Evolutionary conservation across 2,113 vertebrate genomes (phyloP).

Genomic region (Hydrochoerus hydrochaeris): DNA sequence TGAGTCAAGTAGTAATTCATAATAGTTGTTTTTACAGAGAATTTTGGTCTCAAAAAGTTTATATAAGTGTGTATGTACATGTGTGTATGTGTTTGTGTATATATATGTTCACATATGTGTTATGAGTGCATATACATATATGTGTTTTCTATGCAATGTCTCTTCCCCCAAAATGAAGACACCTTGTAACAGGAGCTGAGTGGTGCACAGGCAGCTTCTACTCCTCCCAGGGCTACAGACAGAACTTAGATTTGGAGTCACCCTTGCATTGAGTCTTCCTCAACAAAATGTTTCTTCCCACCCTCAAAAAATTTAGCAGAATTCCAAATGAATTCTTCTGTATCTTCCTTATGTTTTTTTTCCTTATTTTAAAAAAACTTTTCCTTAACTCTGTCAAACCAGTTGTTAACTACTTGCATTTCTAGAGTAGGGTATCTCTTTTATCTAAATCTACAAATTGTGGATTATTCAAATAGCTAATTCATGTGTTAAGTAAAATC

Average conservation of each 20-base stretch:
- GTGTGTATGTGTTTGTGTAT: not conserved
- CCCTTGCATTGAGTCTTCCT: not conserved
- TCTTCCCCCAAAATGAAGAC: not conserved
- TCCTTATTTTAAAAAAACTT: not conserved
- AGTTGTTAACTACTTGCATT: not conserved
- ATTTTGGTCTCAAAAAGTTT: not conserved
- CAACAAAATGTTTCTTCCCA: not conserved
- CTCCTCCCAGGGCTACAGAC: too few relatives aligned
- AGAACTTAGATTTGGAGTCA: not conserved
- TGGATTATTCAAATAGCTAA: not conserved
- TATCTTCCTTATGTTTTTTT: not conserved
- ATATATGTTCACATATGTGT: not conserved
- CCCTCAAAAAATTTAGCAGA: not conserved
- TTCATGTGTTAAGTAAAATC: not conserved
- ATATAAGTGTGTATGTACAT: not conserved
- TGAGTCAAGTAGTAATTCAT: not conserved
- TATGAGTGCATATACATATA: not conserved
- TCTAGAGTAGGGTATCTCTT: not conserved
- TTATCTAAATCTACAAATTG: not conserved
- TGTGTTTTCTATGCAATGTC: not conserved
- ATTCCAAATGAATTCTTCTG: not conserved
- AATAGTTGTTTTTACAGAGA: not conserved
- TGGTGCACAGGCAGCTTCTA: too few relatives aligned
- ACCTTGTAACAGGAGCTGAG: not conserved
- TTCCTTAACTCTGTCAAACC: not conserved